Conservation (phyloP, 2,888 invertebrate genomes). For the Heteromyza rotundicornis region DNA sequence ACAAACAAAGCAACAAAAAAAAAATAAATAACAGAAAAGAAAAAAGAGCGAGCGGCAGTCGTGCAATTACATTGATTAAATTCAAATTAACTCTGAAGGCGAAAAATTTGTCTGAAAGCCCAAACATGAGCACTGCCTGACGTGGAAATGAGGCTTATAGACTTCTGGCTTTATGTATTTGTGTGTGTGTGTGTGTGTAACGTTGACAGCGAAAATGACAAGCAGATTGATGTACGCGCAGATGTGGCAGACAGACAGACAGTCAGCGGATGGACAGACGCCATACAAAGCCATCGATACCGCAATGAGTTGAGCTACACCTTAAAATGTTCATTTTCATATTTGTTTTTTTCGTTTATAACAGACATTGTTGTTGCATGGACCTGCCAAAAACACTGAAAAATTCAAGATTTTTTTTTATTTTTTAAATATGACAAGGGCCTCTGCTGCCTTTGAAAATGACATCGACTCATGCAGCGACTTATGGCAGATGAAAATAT, state of each 20-base stretch:
- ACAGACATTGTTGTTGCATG: too few species aligned
- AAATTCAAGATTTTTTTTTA: too few species aligned
- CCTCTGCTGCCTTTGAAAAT: too few species aligned
- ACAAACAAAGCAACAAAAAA: slow-evolving; percentile 12
- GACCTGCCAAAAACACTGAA: too few species aligned
- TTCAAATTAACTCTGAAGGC: not conserved
- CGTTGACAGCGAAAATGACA: slow-evolving; percentile 2
- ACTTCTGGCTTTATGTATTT: not conserved
- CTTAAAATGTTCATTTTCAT: too few species aligned
- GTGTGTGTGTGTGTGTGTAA: not conserved
- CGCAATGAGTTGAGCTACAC: too few species aligned
- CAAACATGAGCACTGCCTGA: not conserved
- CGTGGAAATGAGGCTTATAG: not conserved
- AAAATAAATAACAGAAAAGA: slow-evolving; percentile 19
- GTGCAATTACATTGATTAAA: not conserved
- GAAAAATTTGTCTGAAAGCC: not conserved
- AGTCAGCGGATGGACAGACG: not conserved
- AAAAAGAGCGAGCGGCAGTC: too few species aligned
- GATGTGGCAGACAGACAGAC: not conserved
- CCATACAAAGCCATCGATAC: slow-evolving; percentile 2
- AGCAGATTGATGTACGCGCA: not conserved
- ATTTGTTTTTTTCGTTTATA: too few species aligned
- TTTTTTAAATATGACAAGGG: too few species aligned
- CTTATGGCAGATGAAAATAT: too few species aligned
- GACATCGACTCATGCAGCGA: too few species aligned